phyloP scores from a whole-genome alignment of 1,140 invertebrate genomes.

The Zaprionus kolodkinae region DNA sequence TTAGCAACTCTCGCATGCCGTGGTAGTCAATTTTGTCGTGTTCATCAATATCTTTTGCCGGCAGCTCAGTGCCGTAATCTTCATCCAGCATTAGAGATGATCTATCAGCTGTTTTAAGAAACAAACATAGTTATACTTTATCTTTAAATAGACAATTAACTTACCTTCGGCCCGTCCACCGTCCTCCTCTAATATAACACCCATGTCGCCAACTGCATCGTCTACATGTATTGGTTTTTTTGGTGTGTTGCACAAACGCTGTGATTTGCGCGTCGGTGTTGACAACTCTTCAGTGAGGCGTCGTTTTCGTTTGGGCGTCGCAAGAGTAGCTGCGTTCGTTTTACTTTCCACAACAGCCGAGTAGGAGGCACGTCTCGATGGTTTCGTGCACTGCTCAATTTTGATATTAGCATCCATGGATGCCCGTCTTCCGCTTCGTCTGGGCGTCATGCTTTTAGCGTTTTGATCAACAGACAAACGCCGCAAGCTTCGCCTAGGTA shows the following conservation, averaged over 20 bases:
- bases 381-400: constrained; percentile 15
- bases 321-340: not conserved
- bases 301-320: constrained; percentile 55
- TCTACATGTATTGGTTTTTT: constrained; percentile 40
- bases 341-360: constrained; percentile 22
- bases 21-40: constrained; percentile 60
- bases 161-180: constrained; percentile 38
- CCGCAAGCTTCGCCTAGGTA: constrained; percentile 31
- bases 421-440: constrained; percentile 51
- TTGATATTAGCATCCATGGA: constrained; percentile 47
- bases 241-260: constrained; percentile 41
- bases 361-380: constrained; percentile 53
- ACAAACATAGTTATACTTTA: not conserved
- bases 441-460: constrained; percentile 36
- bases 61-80: constrained; percentile 63
- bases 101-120: not conserved
- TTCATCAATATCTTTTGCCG: constrained; percentile 27
- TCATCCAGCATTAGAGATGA: constrained; percentile 41
- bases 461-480: constrained; percentile 45
- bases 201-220: constrained; percentile 69
- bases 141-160: not conserved
- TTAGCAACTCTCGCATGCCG: constrained; percentile 60
- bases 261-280: constrained; percentile 54
- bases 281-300: constrained; percentile 51
- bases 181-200: constrained; percentile 62